Evolutionary conservation across 2,888 invertebrate genomes (phyloP), one percentile per base, ranked within the genome.

Genomic region (Hybos culiciformis): DNA sequence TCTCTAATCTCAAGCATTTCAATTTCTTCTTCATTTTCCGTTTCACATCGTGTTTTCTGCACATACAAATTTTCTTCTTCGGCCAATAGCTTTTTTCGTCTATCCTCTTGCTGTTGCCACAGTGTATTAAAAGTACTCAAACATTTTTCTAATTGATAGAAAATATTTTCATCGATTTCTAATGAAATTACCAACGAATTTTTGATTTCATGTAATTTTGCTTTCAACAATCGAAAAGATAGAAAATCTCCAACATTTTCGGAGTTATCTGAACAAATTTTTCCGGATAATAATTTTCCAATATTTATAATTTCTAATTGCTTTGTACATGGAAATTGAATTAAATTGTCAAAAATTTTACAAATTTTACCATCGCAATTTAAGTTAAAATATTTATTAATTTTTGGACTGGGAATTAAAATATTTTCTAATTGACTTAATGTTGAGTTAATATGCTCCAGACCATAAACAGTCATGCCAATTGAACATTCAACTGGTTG

Each of bases 21-120:
- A 45, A 75, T 69, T 15, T 78, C 73, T 48, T 83, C 82, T 54
- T 85, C 85, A 17, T 78, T 71, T 56, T 78, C 73, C 17, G 74
- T 72, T 51, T 75, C 74, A 42, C 78, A 78, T 62, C 75, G 75
- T 0, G 76, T 75, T 56, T 75, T 75, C 40, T 77, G 80, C 43
- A 78, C 78, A 60, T 83, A 86, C 36, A 91, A 66, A 51, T 79
- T 80, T 41, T 84, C 84, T 45, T 83, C 80, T 52, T 86, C 86
- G 41, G 73, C 73, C 50, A 80, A 75, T 52, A 75, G 74, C 53
- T 70, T 70, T 50, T 77, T 76, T 15, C 74, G 72, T 20, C 77
- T 75, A 39, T 75, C 73, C 54, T 86, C 79, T 52, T 87, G 83
- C 44, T 76, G 71, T 54, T 78, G 77, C 90, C 92, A 93, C 1